Percentiles rank a stretch among this genome's conserved stretches.
Evolutionary conservation across 2,888 invertebrate genomes (phyloP).

Genomic region (Monoplex corrugatus): DNA sequence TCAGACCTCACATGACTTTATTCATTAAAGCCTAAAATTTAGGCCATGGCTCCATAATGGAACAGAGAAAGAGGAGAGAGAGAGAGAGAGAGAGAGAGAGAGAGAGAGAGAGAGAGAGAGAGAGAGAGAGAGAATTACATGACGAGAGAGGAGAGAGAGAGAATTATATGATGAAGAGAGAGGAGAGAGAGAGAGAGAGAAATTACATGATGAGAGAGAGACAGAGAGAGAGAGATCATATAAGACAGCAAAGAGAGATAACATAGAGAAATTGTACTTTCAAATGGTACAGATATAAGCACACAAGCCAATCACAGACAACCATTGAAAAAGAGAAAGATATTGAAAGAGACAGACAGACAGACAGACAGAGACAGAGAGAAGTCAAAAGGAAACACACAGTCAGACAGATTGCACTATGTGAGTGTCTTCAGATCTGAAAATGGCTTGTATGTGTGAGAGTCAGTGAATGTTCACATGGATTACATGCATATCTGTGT

Average conservation of each 20-base stretch:
- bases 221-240: not conserved
- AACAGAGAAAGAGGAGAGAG: not conserved
- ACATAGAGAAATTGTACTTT: not conserved
- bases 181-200: not conserved
- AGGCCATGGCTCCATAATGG: not conserved
- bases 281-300: no score
- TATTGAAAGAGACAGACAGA: not conserved
- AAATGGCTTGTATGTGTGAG: no score
- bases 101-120: not conserved
- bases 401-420: no score
- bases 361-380: no score
- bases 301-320: not conserved
- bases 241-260: not conserved
- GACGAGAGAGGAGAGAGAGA: no score
- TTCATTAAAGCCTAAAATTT: not conserved
- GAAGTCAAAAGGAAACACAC: no score
- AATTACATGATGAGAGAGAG: not conserved
- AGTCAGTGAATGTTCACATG: no score
- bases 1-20: no score
- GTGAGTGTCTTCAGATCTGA: no score
- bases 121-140: not conserved
- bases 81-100: not conserved
- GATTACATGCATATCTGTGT: no score
- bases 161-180: not conserved
- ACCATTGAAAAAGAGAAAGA: not conserved